These are phyloP conservation scores for Stegodyphus mimosarum DNA, from an alignment of 1,140 invertebrate genomes.

Conservation along the genomic window DNA sequence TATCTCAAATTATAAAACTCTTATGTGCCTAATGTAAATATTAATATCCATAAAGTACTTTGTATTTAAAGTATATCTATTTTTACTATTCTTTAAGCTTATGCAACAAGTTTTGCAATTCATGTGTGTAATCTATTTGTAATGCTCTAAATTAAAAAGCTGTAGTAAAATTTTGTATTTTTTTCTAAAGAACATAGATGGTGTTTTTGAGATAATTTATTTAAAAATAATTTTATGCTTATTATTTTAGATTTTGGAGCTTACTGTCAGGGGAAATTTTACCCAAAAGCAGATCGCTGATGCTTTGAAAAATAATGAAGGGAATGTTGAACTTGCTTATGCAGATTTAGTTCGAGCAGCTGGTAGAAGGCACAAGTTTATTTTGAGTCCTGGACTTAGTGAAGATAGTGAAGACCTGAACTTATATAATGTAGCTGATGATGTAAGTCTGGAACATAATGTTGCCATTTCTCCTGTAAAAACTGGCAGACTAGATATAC, in stretches of 20 bases:
- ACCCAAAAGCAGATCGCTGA: constrained; percentile 79
- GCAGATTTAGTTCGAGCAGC: constrained; percentile 80
- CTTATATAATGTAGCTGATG: constrained; percentile 5
- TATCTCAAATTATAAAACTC: too few relatives aligned
- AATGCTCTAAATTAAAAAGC: background rate
- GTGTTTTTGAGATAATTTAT: background rate
- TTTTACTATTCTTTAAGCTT: too few relatives aligned
- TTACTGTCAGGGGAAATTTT: constrained; percentile 79
- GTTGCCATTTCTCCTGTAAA: background rate
- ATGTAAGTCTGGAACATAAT: background rate
- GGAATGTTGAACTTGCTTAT: constrained; percentile 79
- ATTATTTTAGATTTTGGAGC: constrained; percentile 71
- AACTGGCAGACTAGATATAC: background rate
- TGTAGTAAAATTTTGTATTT: background rate
- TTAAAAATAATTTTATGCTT: background rate
- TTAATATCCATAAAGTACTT: too few relatives aligned
- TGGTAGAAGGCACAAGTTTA: constrained; percentile 35
- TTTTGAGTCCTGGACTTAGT: constrained; percentile 53
- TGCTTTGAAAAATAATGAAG: constrained; percentile 80
- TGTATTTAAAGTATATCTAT: too few relatives aligned
- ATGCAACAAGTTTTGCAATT: too few relatives aligned
- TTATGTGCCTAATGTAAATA: too few relatives aligned
- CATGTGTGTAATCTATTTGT: too few relatives aligned
- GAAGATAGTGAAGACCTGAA: constrained; percentile 49
- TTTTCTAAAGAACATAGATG: background rate